These are phyloP conservation scores for Hypotaenidia okinawae DNA, from an alignment of 2,797 vertebrate species.

Conservation along the genomic window DNA sequence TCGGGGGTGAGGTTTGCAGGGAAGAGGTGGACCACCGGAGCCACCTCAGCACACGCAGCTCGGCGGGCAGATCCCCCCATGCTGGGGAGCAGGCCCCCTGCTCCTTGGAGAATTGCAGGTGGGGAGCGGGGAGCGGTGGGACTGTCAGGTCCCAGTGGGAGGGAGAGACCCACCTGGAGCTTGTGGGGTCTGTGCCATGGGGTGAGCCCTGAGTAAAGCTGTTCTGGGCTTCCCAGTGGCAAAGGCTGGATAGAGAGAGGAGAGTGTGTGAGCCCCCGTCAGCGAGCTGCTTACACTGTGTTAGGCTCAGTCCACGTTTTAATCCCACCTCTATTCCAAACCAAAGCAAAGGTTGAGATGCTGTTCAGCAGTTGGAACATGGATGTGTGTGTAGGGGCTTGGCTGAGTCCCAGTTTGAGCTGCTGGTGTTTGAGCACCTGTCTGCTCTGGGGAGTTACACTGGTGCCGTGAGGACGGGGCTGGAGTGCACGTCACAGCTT, in stretches of 20 bases:
- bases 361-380: neutral
- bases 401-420: neutral
- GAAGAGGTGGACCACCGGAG: too few relatives aligned
- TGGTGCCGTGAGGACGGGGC: neutral
- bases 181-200: fast-evolving
- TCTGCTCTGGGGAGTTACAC: neutral
- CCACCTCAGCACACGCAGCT: neutral
- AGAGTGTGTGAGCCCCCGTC: neutral
- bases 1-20: neutral
- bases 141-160: neutral
- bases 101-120: neutral
- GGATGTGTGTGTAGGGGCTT: neutral
- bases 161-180: too few relatives aligned
- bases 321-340: neutral
- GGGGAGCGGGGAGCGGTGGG: neutral
- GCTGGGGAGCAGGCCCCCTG: neutral
- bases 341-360: neutral
- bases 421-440: neutral
- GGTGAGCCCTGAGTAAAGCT: neutral
- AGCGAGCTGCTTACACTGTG: neutral
- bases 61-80: neutral
- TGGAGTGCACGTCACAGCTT: neutral
- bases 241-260: neutral
- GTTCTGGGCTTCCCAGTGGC: neutral
- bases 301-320: fast-evolving